phyloP scores from a whole-genome alignment of 2,888 invertebrate species.

The Andrena dorsata region DNA sequence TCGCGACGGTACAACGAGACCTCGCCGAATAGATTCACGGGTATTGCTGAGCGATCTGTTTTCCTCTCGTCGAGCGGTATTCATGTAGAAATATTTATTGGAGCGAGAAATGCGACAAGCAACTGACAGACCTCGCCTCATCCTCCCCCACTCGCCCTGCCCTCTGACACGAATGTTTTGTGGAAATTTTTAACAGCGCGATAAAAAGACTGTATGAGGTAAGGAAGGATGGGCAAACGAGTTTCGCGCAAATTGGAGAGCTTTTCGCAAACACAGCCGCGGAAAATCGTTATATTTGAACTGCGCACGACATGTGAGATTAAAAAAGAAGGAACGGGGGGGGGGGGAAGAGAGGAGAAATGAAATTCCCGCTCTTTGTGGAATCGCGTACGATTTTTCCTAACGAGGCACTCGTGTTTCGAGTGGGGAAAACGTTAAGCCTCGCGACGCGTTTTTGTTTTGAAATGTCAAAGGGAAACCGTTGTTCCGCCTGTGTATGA shows the following conservation, averaged over 20 bases:
- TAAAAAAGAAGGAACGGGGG: slow-evolving; percentile 2
- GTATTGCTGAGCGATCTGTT: slow-evolving; percentile 15
- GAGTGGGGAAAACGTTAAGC: slow-evolving; percentile 16
- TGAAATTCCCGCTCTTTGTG: slow-evolving; percentile 40
- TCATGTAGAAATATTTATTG: slow-evolving; percentile 62
- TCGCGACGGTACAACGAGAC: slow-evolving; percentile 1
- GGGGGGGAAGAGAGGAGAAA: background rate
- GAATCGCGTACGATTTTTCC: slow-evolving; percentile 32
- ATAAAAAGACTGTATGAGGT: slow-evolving; percentile 61
- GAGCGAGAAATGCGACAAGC: slow-evolving; percentile 51
- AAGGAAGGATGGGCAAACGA: slow-evolving; percentile 36
- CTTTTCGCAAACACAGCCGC: slow-evolving; percentile 47
- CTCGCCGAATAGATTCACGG: background rate
- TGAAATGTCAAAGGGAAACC: slow-evolving; percentile 25
- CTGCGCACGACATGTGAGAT: slow-evolving; percentile 31
- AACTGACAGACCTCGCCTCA: slow-evolving; percentile 37
- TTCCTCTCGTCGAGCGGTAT: slow-evolving; percentile 23
- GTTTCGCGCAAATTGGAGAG: slow-evolving; percentile 73
- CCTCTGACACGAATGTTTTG: slow-evolving; percentile 57
- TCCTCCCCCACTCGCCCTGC: too few species aligned
- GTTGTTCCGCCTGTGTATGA: background rate
- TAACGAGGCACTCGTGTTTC: slow-evolving; percentile 47
- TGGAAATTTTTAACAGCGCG: slow-evolving; percentile 68
- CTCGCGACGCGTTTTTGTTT: slow-evolving; percentile 23
- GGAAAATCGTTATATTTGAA: slow-evolving; percentile 62